These are phyloP conservation scores for Kryptolebias ocellatus DNA, from an alignment of 2,797 vertebrate genomes.

Conservation along the genomic window DNA sequence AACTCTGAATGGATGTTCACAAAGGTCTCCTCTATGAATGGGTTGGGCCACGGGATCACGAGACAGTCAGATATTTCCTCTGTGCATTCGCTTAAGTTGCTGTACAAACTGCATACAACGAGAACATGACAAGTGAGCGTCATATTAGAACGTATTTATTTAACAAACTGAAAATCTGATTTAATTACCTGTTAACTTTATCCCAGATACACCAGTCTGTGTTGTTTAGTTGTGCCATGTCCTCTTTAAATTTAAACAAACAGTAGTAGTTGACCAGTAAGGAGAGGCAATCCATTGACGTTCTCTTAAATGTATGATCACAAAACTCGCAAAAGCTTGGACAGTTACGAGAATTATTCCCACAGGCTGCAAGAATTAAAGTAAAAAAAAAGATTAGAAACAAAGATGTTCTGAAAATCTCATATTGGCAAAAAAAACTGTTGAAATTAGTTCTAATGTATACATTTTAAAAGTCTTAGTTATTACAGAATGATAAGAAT, in stretches of 20 bases:
- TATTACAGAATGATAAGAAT: too few species aligned
- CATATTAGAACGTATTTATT: not conserved
- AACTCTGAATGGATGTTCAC: constrained; percentile 71
- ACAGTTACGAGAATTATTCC: constrained; percentile 11
- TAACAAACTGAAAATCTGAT: constrained; percentile 1
- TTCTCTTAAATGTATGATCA: fast-evolving
- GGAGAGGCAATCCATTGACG: constrained; percentile 60
- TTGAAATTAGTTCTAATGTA: too few species aligned
- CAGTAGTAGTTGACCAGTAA: fast-evolving
- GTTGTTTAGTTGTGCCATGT: constrained; percentile 64
- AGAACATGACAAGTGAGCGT: not conserved
- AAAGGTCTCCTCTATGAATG: constrained; percentile 71
- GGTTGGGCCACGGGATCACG: constrained; percentile 78
- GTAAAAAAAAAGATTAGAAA: not conserved
- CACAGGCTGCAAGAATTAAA: constrained; percentile 61
- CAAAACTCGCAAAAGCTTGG: fast-evolving
- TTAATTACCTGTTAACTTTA: constrained; percentile 72
- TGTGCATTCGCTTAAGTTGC: constrained; percentile 75
- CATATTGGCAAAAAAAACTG: too few species aligned
- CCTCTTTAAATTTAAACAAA: fast-evolving
- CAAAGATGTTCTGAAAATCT: too few species aligned
- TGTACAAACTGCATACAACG: constrained; percentile 72
- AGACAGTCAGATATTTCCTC: constrained; percentile 78
- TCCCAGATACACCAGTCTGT: constrained; percentile 77
- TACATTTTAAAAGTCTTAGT: too few species aligned